Evolutionary conservation across 2,113 vertebrate species (phyloP).

Genomic region (Callipepla californica): DNA sequence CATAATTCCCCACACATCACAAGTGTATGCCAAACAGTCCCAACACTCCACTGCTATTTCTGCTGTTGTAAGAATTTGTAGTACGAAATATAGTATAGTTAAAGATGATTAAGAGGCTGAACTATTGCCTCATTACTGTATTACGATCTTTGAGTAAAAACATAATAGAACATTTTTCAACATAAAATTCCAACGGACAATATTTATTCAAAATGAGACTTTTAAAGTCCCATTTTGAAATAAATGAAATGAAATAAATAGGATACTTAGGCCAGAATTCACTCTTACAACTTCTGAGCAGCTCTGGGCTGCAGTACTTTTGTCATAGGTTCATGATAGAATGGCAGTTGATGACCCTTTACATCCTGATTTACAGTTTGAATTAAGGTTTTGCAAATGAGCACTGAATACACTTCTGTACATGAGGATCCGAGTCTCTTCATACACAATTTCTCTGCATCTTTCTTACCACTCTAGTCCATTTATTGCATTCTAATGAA

Average conservation of each 20-base stretch:
- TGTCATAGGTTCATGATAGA: not conserved
- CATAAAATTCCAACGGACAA: not conserved
- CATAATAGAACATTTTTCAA: not conserved
- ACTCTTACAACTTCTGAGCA: not conserved
- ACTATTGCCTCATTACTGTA: not conserved
- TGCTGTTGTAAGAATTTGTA: not conserved
- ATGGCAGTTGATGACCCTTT: not conserved
- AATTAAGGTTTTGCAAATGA: not conserved
- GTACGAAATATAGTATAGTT: not conserved
- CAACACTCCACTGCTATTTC: not conserved
- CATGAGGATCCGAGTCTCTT: fast-evolving
- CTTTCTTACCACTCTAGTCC: not conserved
- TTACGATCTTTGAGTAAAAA: not conserved
- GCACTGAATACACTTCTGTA: not conserved
- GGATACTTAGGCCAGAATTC: slow-evolving; percentile 8
- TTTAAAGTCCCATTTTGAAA: not conserved
- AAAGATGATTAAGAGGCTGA: not conserved
- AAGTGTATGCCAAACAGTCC: not conserved
- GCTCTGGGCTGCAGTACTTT: not conserved
- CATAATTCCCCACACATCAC: not conserved
- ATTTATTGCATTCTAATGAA: not conserved
- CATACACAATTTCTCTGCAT: not conserved
- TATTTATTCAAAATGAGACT: not conserved
- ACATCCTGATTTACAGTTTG: not conserved
- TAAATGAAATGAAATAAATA: not conserved